A percentile compares a stretch with the other conserved stretches of the same genome.
Conservation (phyloP, 1,140 invertebrate genomes). For the Elysia chlorotica region DNA sequence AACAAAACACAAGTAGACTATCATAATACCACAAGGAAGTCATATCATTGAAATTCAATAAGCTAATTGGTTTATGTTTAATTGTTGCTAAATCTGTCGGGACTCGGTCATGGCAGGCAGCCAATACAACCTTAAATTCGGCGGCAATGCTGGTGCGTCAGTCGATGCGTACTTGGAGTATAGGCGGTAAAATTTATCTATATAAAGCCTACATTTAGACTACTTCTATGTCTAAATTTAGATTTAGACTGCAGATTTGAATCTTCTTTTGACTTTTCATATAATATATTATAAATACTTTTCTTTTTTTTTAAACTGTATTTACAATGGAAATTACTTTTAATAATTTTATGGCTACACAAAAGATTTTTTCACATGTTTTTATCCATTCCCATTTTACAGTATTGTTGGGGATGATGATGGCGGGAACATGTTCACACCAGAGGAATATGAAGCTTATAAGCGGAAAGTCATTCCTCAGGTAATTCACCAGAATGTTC, state of each 20-base stretch:
- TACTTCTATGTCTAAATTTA: not conserved
- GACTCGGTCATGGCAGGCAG: slow-evolving; percentile 44
- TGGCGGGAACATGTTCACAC: slow-evolving; percentile 59
- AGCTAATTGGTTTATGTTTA: not conserved
- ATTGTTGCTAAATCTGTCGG: not conserved
- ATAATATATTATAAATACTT: not conserved
- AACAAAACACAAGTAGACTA: too few species aligned
- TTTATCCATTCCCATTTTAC: too few species aligned
- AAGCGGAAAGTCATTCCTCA: slow-evolving; percentile 60
- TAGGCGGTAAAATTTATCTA: slow-evolving; percentile 38
- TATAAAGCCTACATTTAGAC: not conserved
- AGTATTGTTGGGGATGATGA: slow-evolving; percentile 65
- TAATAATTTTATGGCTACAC: too few species aligned
- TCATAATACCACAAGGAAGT: too few species aligned
- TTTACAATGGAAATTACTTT: too few species aligned
- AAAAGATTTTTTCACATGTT: too few species aligned
- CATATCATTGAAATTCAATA: not conserved
- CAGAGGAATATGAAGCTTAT: slow-evolving; percentile 62
- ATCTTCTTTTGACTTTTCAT: not conserved
- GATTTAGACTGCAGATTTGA: not conserved
- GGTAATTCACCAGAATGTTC: too few species aligned
- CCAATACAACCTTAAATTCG: slow-evolving; percentile 55
- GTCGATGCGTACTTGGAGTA: slow-evolving; percentile 61
- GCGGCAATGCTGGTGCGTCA: slow-evolving; percentile 42
- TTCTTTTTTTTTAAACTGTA: too few species aligned